These are phyloP conservation scores for Onthophagus taurus DNA, from an alignment of 1,140 invertebrate genomes.

Conservation along the genomic window DNA sequence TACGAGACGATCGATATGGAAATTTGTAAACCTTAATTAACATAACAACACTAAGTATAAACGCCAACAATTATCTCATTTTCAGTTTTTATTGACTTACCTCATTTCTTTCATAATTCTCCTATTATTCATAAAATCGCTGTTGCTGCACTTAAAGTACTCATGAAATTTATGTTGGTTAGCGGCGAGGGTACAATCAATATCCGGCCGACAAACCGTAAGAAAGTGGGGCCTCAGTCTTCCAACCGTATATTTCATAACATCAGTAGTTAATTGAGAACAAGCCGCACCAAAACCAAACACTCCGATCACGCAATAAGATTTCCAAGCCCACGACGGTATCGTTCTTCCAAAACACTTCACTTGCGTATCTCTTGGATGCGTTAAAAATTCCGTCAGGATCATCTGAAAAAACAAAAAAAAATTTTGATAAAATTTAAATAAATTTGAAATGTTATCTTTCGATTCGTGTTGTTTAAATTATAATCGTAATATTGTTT, in stretches of 20 bases:
- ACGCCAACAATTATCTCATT: too few species aligned
- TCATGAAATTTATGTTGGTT: conserved; percentile 55
- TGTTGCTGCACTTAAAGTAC: conserved; percentile 50
- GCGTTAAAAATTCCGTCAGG: conserved; percentile 48
- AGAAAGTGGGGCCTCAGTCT: conserved; percentile 88
- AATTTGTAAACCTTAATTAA: too few species aligned
- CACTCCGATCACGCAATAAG: conserved; percentile 64
- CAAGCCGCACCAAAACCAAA: conserved; percentile 80
- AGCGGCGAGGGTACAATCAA: conserved; percentile 45
- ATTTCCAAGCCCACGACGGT: conserved; percentile 58
- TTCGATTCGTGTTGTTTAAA: too few species aligned
- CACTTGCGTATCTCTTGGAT: conserved; percentile 38
- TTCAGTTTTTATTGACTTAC: conserved; percentile 32
- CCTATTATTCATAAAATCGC: conserved; percentile 38
- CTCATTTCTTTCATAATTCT: conserved; percentile 57
- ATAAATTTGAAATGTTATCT: too few species aligned
- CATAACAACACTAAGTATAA: too few species aligned
- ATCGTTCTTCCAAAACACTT: conserved; percentile 48
- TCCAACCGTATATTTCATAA: conserved; percentile 87
- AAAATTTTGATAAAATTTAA: neutral
- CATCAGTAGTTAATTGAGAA: conserved; percentile 75
- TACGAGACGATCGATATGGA: too few species aligned
- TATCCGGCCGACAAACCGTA: conserved; percentile 55
- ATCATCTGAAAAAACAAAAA: conserved; percentile 48
- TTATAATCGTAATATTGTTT: too few species aligned